A percentile compares a stretch with the other conserved stretches of the same genome.
Conservation (phyloP, 2,888 invertebrate species). For the Campaea margaritaria region DNA sequence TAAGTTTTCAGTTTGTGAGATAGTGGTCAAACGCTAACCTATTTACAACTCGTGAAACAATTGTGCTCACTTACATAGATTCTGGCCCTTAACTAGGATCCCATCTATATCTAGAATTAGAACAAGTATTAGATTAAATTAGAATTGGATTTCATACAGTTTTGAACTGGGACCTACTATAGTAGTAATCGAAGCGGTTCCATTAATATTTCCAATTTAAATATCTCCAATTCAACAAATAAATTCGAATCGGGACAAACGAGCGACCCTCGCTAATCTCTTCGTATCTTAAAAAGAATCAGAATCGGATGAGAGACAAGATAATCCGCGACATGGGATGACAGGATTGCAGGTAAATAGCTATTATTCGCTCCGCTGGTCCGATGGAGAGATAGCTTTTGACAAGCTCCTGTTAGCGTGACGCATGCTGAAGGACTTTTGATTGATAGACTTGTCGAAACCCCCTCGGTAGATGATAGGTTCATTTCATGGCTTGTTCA, state of each 20-base stretch:
- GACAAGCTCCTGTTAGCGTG: conserved; percentile 60
- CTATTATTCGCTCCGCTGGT: conserved; percentile 81
- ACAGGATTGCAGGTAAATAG: conserved; percentile 74
- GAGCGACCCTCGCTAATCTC: conserved; percentile 64
- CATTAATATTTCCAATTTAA: not conserved
- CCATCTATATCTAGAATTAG: no score
- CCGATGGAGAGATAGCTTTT: conserved; percentile 71
- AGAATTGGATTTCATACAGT: no score
- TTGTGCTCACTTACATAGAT: no score
- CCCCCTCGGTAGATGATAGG: conserved; percentile 60
- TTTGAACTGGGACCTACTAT: no score
- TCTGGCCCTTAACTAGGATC: no score
- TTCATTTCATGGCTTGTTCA: conserved; percentile 74
- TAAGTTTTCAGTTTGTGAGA: no score
- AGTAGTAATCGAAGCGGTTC: no score
- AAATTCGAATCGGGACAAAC: conserved; percentile 40
- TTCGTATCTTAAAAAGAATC: conserved; percentile 69
- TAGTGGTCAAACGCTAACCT: no score
- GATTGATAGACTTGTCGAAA: conserved; percentile 73
- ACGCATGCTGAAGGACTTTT: conserved; percentile 53
- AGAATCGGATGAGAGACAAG: conserved; percentile 65
- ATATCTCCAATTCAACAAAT: conserved; percentile 10
- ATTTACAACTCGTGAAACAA: no score
- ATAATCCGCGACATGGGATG: conserved; percentile 70
- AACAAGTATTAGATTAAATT: no score